Base-by-base conservation (phyloP, 2,797 vertebrate species). In the Fratercula arctica region DNA sequence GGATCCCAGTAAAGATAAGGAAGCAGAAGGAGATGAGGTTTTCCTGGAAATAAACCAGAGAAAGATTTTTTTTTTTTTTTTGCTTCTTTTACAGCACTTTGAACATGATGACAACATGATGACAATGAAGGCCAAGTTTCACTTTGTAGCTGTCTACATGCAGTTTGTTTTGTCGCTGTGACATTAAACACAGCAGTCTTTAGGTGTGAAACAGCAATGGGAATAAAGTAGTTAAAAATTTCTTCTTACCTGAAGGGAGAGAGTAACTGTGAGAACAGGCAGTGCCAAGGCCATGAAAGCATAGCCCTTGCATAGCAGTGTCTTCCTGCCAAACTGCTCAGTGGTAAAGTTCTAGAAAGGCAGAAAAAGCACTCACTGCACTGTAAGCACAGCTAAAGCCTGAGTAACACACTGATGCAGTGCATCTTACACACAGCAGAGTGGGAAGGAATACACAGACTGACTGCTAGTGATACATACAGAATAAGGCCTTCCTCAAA, bases 401-500 rank as follows among this genome's bases (percentile, higher is more conserved):
- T 20, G 19, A n/a, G 46, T 29, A 41, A 39, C 41, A 20, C 24
- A 9, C 48, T 14, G 46, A 26, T n/a, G 13, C 24, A 33, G 60
- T n/a, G 48, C 41, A 14, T 98, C 98, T 98, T 98, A 98, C 98
- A 96, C 98, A 98, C 88, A 98, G 83, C 80, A 98, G 97, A 66
- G 98, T 97, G 57, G 98, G 98, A 19, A 97, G 96, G 90, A 99
- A 98, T 96, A 99, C 98, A 97, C 98, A 99, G 64, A n/a, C 98
- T 98, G 1, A 98, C 98, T 59, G 98, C 98, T 72, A 98, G 96
- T 24, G 98, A 98, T 50, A 98, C 39, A 56, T 98, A 98, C 16
- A 98, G 98, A 90, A 98, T 98, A 77, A 97, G 96, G 11, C 97
- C 97, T 26, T 93, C 85, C 54, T 98, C 92, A 82, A 99, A 96